Base-by-base conservation (phyloP, 2,113 vertebrate genomes). In the Chamaea fasciata region DNA sequence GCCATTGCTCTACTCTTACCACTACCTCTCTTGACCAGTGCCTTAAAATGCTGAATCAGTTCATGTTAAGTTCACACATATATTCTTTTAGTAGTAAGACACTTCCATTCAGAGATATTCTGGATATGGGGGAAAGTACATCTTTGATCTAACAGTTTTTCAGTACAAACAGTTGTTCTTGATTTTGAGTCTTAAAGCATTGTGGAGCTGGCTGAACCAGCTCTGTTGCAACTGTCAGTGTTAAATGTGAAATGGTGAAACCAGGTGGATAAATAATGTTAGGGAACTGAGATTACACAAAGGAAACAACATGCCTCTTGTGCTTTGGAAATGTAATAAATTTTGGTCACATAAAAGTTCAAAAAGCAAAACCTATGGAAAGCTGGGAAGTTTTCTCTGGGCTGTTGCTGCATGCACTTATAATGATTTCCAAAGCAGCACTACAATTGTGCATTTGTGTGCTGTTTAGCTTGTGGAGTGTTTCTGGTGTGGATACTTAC, bases 401-500 rank as follows among this genome's bases (percentile, higher is more conserved):
- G 37, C 39, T 89, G 41, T 6, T 53, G 42, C 55, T 79, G 44
- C 7, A 13, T 12, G 13, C 2, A 3, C 9, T 60, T 53, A 12
- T 50, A 59, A 31, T n/a, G 30, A 59, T 3, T 37, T 67, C 71
- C 35, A 77, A 52, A 71, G 55, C 23, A 78, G 39, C 46, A 82
- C 59, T 33, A 15, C 49, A 77, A 9, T 2, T 55, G 56, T 37
- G 27, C 44, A 47, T 44, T 7, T 77, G 41, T 14, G 7, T 10
- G 26, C 60, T 64, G 3, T 7, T 41, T 49, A 41, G 22, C 23
- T 13, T 37, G 35, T 47, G 53, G 35, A 71, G 41, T 3, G 2
- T 20, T 83, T 85, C 15, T 73, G 47, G 28, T 30, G 28, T 59
- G 33, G 12, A 10, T 37, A 95, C 98, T 98, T 97, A 99, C 99